Evolutionary conservation across 2,888 invertebrate genomes (phyloP).

Genomic region (Limnephilus marmoratus): DNA sequence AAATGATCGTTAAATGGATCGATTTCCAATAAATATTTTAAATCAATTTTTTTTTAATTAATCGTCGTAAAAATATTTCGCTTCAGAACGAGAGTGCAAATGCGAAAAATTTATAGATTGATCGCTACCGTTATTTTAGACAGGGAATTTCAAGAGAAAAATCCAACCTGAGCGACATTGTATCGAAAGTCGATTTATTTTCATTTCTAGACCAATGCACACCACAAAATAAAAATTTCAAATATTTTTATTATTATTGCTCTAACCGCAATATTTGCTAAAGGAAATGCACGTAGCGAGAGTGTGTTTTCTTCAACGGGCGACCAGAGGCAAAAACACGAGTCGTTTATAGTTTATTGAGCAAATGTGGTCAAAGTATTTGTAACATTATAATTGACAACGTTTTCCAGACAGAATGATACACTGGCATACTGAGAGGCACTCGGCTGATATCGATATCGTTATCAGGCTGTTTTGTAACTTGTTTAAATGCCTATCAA

Average conservation of each 20-base stretch:
- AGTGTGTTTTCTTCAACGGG: constrained; percentile 24
- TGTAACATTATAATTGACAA: constrained; percentile 41
- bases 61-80: background rate
- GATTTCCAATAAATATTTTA: background rate
- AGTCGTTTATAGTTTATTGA: constrained; percentile 25
- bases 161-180: background rate
- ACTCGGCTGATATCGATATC: background rate
- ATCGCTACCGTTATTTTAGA: background rate
- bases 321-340: constrained; percentile 24
- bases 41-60: background rate
- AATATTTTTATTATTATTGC: constrained; percentile 24
- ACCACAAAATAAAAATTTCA: constrained; percentile 42
- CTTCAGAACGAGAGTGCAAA: background rate
- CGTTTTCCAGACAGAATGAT: constrained; percentile 8
- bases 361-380: constrained; percentile 41
- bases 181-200: constrained; percentile 23
- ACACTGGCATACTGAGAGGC: background rate
- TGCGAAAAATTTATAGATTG: background rate
- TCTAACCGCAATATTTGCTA: constrained; percentile 27
- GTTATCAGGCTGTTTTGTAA: background rate
- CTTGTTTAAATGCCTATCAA: background rate
- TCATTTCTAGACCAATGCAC: background rate
- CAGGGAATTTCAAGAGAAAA: background rate
- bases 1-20: background rate
- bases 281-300: constrained; percentile 10